Base-by-base conservation (phyloP, 2,888 invertebrate species). In the Ectropis crepuscularia region DNA sequence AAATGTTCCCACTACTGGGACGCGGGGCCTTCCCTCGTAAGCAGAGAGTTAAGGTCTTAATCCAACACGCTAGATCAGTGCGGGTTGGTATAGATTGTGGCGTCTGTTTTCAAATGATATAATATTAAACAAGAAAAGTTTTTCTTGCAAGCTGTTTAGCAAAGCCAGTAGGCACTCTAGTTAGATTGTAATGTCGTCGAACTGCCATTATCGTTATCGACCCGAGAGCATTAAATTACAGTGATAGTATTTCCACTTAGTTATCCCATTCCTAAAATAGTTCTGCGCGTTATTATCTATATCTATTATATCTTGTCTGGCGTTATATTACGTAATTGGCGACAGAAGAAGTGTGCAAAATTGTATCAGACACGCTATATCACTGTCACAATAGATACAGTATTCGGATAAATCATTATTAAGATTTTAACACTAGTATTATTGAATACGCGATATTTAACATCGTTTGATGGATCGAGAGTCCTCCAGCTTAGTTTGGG, bases 181-280 rank as follows among this genome's bases (percentile, higher is more conserved):
- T 57, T 53, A 59, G 45, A 45, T 46, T 53, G 54, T 73, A 70
- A 73, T 75, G 82, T 80, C 80, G 77, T 76, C 74, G 81, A 78
- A 79, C 80, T 71, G 70, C 71, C 16, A 28, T 28, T 80, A 80
- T 81, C 78, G 70, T 74, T 78, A 77, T 80, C 80, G 73, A 71
- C 72, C 69, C 67, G 71, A 72, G 68, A 74, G 71, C 69, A 72
- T 72, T 74, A 74, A 72, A 72, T 79, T 60, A 71, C 67, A 58
- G 48, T 49, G 66, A 68, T 70, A 69, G 57, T 53, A 53, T 63
- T 61, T 57, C 47, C 38, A 67, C 64, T 67, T 65, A 65, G 64
- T 53, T 64, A 68, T 66, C 64, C 68, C 63, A 67, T 68, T 71
- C 63, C 71, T 65, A 65, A 71, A 72, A 71, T 73, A 71, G 68